A percentile compares a stretch with the other conserved stretches of the same genome.
These are phyloP conservation scores for Scolopax mira DNA, from an alignment of 2,113 vertebrate species.

Conservation along the genomic window DNA sequence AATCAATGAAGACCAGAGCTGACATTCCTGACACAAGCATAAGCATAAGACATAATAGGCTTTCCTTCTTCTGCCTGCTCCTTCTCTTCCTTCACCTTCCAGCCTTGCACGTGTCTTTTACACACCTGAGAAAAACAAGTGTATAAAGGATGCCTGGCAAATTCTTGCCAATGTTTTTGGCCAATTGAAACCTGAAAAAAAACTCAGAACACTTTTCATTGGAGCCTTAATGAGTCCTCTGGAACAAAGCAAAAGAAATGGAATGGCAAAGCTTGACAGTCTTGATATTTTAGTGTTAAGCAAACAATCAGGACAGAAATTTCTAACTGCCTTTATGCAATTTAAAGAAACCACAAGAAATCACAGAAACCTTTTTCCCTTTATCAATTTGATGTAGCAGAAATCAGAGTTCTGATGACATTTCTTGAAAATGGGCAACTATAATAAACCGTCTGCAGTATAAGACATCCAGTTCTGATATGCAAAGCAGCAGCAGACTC, in stretches of 20 bases:
- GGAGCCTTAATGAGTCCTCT: neutral
- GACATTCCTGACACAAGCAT: neutral
- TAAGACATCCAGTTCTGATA: constrained; percentile 52
- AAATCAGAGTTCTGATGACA: constrained; percentile 36
- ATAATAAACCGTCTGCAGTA: constrained; percentile 7
- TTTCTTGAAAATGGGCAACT: constrained; percentile 42
- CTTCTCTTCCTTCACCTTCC: neutral
- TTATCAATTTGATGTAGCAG: constrained; percentile 23
- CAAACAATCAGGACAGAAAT: constrained; percentile 5
- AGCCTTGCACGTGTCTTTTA: neutral
- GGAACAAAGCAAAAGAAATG: neutral
- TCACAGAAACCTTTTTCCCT: constrained; percentile 1
- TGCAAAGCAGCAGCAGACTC: constrained; percentile 44
- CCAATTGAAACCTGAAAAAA: neutral
- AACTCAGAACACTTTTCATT: neutral
- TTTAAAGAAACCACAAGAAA: constrained; percentile 19
- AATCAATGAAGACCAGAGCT: neutral
- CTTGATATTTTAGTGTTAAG: neutral
- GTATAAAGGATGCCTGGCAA: neutral
- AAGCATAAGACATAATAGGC: neutral
- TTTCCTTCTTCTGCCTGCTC: neutral
- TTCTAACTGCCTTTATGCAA: neutral
- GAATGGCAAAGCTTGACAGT: neutral
- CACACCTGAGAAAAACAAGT: neutral
- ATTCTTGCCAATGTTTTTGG: neutral